Conservation (phyloP, 2,888 invertebrate genomes). For the Heliconius ismenius region DNA sequence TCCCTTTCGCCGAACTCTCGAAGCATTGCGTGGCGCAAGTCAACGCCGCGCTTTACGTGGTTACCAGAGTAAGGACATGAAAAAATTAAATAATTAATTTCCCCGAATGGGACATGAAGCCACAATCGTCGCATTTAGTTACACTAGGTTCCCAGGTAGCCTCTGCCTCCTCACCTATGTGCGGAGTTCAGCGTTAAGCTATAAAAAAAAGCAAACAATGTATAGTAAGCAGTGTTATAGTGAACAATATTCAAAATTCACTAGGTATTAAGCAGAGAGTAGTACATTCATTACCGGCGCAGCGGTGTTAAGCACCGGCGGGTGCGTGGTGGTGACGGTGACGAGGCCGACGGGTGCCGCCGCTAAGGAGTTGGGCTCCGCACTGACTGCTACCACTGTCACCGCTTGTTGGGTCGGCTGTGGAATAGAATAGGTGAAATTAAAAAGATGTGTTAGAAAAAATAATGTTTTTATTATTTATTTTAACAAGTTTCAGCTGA, state of each 20-base stretch:
- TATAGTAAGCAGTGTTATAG: not conserved
- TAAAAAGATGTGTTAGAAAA: too few relatives aligned
- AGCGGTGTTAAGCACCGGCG: slow-evolving; percentile 88
- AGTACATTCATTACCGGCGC: slow-evolving; percentile 58
- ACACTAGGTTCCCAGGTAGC: not conserved
- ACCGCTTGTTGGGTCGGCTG: slow-evolving; percentile 53
- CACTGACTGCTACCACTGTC: slow-evolving; percentile 57
- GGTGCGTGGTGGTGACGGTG: slow-evolving; percentile 92
- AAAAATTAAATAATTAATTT: too few relatives aligned
- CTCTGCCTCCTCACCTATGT: not conserved
- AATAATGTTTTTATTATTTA: too few relatives aligned
- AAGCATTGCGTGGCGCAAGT: too few relatives aligned
- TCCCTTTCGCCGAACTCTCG: too few relatives aligned
- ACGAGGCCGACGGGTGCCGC: slow-evolving; percentile 88
- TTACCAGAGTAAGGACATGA: too few relatives aligned
- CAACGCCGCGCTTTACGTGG: too few relatives aligned
- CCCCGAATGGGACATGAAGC: too few relatives aligned
- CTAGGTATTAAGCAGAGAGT: not conserved
- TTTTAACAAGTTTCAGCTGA: too few relatives aligned
- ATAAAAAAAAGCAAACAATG: not conserved
- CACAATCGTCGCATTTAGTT: not conserved
- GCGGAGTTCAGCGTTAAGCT: not conserved
- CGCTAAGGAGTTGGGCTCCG: slow-evolving; percentile 85
- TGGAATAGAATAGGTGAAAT: slow-evolving; percentile 31
- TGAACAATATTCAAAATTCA: not conserved